These are phyloP conservation scores for Dynastes grantii DNA, from an alignment of 2,888 invertebrate species.

Conservation along the genomic window DNA sequence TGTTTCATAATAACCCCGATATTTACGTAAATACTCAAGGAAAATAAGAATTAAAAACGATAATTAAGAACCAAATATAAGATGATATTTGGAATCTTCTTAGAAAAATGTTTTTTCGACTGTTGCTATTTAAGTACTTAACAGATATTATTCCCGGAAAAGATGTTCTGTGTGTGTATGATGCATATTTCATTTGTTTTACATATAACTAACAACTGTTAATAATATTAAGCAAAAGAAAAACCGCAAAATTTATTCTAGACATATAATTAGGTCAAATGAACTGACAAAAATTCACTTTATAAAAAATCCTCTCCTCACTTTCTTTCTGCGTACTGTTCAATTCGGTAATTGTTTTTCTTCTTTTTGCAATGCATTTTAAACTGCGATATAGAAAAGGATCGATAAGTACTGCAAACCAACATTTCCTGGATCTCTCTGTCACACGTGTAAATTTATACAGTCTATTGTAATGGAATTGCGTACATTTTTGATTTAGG, in stretches of 20 bases:
- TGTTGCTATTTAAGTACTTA: no score
- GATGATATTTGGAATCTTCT: no score
- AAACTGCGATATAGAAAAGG: slow-evolving; percentile 26
- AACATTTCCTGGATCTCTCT: slow-evolving; percentile 30
- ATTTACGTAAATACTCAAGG: no score
- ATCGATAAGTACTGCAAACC: slow-evolving; percentile 52
- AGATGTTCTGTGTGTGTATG: no score
- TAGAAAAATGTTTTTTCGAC: no score
- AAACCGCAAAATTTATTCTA: neutral
- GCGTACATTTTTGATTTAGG: neutral
- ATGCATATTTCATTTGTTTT: no score
- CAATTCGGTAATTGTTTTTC: neutral
- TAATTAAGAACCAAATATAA: no score
- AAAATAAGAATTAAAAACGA: no score
- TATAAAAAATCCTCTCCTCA: neutral
- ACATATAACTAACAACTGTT: no score
- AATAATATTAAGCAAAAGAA: neutral
- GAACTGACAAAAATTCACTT: neutral
- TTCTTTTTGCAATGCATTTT: neutral
- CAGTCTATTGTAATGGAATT: neutral
- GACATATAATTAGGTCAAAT: neutral
- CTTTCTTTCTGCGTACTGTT: neutral
- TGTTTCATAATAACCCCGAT: no score
- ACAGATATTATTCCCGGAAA: no score
- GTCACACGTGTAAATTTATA: neutral